A percentile compares a stretch with the other conserved stretches of the same genome.
phyloP scores from a whole-genome alignment of 92 coral and sea anemone species.

The Montipora capitata region DNA sequence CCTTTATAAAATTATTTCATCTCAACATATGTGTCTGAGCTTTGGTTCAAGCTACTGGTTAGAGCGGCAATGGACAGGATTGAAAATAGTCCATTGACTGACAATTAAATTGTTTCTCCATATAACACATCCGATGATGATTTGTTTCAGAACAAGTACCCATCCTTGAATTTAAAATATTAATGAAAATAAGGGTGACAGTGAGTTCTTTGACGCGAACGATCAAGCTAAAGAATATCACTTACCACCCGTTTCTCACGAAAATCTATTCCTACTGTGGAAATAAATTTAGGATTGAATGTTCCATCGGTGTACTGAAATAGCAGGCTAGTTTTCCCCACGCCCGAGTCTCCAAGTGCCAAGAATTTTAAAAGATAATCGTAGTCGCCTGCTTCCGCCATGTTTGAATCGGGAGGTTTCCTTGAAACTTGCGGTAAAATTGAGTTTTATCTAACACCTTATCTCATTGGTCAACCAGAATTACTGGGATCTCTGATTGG shows the following conservation, averaged over 20 bases:
- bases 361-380: constrained; percentile 95
- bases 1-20: too few relatives aligned
- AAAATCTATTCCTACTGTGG: constrained; percentile 98
- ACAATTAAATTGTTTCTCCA: constrained; percentile 19
- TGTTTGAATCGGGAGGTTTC: constrained; percentile 68
- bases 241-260: constrained; percentile 97
- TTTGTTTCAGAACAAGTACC: constrained; percentile 16
- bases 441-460: constrained; percentile 73
- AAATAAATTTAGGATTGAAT: constrained; percentile 98
- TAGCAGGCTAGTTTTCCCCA: constrained; percentile 96
- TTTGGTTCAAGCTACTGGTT: not conserved
- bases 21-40: too few relatives aligned
- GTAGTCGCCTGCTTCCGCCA: constrained; percentile 95
- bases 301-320: constrained; percentile 92
- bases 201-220: constrained; percentile 19
- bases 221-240: constrained; percentile 21
- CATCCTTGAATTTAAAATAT: constrained; percentile 40
- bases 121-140: not conserved
- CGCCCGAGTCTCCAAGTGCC: constrained; percentile 98
- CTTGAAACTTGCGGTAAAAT: constrained; percentile 70
- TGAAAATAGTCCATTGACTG: constrained; percentile 14
- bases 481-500: constrained; percentile 37
- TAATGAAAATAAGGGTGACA: constrained; percentile 37
- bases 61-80: not conserved
- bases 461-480: constrained; percentile 72